Evolutionary conservation across 2,888 invertebrate genomes (phyloP).

Genomic region (Synergus itoensis): DNA sequence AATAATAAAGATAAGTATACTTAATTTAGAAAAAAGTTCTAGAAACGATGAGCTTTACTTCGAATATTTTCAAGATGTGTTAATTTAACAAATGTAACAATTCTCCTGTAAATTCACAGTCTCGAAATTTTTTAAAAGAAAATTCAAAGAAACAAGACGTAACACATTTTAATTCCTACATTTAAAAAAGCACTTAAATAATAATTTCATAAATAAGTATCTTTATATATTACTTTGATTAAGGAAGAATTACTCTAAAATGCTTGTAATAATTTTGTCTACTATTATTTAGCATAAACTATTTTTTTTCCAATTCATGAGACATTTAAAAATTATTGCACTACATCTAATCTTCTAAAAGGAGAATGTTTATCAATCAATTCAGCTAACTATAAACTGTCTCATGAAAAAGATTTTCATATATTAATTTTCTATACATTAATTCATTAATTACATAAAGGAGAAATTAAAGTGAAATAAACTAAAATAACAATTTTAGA

Average conservation of each 20-base stretch:
- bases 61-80: neutral
- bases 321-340: conserved; percentile 25
- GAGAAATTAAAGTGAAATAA: neutral
- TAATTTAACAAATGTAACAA: neutral
- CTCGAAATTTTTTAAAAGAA: neutral
- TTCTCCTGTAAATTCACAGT: neutral
- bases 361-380: conserved; percentile 13
- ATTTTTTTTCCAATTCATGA: neutral
- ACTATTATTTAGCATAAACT: neutral
- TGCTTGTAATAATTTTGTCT: neutral
- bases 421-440: neutral
- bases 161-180: neutral
- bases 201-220: conserved; percentile 20
- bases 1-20: conserved; percentile 2
- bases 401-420: neutral
- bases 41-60: conserved; percentile 7
- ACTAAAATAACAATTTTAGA: neutral
- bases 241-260: too few species aligned
- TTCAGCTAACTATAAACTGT: conserved; percentile 8
- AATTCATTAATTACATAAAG: neutral
- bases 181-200: neutral
- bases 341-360: neutral
- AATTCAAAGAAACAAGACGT: neutral
- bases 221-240: too few species aligned
- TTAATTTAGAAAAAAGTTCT: conserved; percentile 25